Evolutionary conservation across 2,797 vertebrate genomes (phyloP).

Genomic region (Rhabdomys pumilio): DNA sequence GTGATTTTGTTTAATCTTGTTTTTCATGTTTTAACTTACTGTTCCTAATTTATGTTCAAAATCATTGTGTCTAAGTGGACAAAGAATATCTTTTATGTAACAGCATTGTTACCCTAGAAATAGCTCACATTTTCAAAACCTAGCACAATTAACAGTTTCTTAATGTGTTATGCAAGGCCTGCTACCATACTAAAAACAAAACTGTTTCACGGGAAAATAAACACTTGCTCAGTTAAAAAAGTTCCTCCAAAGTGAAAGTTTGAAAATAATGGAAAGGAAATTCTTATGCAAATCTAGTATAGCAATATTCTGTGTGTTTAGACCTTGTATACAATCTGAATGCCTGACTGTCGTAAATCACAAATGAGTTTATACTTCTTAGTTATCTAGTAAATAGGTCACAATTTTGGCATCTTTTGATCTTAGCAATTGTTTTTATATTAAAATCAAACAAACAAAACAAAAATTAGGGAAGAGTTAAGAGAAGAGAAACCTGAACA

Average conservation of each 20-base stretch:
- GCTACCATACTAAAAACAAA: background rate
- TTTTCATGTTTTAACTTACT: conserved; percentile 24
- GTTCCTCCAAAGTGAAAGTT: conserved; percentile 35
- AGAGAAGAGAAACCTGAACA: background rate
- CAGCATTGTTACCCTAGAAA: conserved; percentile 1
- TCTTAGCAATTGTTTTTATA: background rate
- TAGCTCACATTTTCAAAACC: background rate
- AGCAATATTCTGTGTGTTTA: background rate
- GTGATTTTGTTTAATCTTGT: conserved; percentile 50
- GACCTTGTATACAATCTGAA: background rate
- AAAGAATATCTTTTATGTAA: background rate
- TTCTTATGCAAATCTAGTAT: background rate
- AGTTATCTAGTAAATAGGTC: background rate
- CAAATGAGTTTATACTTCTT: background rate
- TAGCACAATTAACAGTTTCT: background rate
- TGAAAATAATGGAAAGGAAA: conserved; percentile 7
- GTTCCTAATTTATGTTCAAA: background rate
- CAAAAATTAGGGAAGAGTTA: background rate
- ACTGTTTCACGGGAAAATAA: conserved; percentile 13
- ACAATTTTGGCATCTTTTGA: background rate
- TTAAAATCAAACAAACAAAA: background rate
- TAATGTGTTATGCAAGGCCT: background rate
- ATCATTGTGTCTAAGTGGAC: background rate
- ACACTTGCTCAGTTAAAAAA: conserved; percentile 23
- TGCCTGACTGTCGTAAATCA: background rate